Conservation (phyloP, 2,888 invertebrate species). For the Achlya flavicornis region DNA sequence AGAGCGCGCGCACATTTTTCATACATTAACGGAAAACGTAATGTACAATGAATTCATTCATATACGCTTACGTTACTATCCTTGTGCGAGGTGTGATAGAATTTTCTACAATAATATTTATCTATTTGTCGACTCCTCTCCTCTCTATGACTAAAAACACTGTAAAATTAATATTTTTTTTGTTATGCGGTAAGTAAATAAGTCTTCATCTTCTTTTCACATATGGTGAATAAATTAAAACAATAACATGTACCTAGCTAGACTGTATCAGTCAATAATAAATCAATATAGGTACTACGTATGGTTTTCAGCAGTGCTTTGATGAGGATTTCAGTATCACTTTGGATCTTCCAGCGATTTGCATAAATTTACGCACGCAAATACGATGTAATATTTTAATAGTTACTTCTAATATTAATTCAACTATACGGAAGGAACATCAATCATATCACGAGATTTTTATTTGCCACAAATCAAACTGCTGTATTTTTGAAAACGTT, state of each 20-base stretch:
- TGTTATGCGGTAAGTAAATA: too few species aligned
- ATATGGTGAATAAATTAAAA: too few species aligned
- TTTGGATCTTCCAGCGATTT: neutral
- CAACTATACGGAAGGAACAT: constrained; percentile 33
- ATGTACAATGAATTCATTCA: constrained; percentile 6
- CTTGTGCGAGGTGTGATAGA: neutral
- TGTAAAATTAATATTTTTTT: too few species aligned
- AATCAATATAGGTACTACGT: neutral
- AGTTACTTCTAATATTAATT: neutral
- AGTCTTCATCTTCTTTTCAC: neutral
- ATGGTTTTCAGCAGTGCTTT: neutral
- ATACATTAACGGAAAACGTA: constrained; percentile 18
- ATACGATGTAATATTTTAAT: neutral
- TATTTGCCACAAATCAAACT: constrained; percentile 61
- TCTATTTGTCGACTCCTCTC: neutral
- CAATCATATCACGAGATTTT: constrained; percentile 58
- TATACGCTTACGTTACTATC: constrained; percentile 2
- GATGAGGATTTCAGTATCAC: neutral
- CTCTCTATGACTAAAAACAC: neutral
- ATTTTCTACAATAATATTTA: constrained; percentile 1
- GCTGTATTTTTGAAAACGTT: constrained; percentile 52
- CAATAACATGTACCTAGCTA: neutral
- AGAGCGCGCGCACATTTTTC: constrained; percentile 39
- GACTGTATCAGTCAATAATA: neutral
- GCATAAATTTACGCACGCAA: neutral